These are phyloP conservation scores for Drosophila trapezifrons DNA, from an alignment of 1,140 invertebrate genomes.

Conservation along the genomic window DNA sequence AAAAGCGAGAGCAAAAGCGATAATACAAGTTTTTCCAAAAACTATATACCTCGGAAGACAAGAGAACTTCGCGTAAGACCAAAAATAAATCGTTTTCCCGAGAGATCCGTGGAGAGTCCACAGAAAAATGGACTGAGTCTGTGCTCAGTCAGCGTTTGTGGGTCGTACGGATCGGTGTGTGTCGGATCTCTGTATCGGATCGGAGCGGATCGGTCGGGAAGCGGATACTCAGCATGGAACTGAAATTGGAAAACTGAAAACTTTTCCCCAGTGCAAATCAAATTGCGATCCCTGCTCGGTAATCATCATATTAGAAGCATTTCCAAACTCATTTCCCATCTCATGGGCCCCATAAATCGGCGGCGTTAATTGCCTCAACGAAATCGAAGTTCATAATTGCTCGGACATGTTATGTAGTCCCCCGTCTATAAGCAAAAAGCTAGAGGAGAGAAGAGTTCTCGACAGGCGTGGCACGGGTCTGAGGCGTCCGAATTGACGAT, in stretches of 20 bases:
- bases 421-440: conserved; percentile 23
- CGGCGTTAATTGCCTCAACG: conserved; percentile 22
- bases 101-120: conserved; percentile 49
- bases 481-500: conserved; percentile 25
- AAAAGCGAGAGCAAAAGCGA: conserved; percentile 8
- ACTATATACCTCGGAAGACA: conserved; percentile 26
- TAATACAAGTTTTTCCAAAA: conserved; percentile 38
- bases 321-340: background rate
- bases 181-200: conserved; percentile 21
- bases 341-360: conserved; percentile 18
- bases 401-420: conserved; percentile 51
- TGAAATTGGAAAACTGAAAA: conserved; percentile 39
- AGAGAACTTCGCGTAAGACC: conserved; percentile 39
- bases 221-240: conserved; percentile 29
- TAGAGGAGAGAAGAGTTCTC: conserved; percentile 19
- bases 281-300: conserved; percentile 33
- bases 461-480: conserved; percentile 40
- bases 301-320: conserved; percentile 33
- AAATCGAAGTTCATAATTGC: conserved; percentile 50
- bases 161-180: conserved; percentile 44
- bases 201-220: background rate
- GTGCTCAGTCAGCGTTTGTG: conserved; percentile 42
- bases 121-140: no score
- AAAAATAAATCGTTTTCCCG: conserved; percentile 46
- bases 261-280: conserved; percentile 28